Conservation (phyloP, 2,888 invertebrate species). For the Elysia crispata region DNA sequence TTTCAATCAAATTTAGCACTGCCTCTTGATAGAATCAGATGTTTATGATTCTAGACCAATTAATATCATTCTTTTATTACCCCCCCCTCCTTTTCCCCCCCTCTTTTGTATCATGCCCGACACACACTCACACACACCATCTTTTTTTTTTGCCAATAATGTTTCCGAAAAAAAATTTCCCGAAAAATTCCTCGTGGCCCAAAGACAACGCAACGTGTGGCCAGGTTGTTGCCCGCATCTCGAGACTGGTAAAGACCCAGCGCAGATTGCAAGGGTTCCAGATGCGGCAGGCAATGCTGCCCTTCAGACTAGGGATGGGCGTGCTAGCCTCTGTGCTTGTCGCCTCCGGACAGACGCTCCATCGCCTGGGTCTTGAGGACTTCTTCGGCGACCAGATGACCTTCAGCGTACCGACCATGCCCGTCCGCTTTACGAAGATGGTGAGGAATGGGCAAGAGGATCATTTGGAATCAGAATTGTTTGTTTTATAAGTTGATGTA, state of each 20-base stretch:
- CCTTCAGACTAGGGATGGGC: constrained; percentile 17
- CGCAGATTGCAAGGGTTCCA: constrained; percentile 24
- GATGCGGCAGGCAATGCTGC: constrained; percentile 41
- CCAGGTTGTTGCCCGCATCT: constrained; percentile 20
- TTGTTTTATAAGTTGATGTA: too few species aligned
- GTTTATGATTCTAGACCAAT: too few species aligned
- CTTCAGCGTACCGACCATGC: not conserved
- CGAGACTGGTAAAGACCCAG: constrained; percentile 20
- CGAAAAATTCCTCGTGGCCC: not conserved
- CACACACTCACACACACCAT: too few species aligned
- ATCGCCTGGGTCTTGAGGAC: constrained; percentile 37
- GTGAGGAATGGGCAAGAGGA: too few species aligned
- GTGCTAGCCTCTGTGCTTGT: constrained; percentile 15
- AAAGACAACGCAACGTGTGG: not conserved
- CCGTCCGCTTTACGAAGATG: constrained; percentile 1
- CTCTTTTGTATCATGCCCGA: too few species aligned
- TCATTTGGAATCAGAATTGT: too few species aligned
- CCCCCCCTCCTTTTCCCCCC: too few species aligned
- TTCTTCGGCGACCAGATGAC: constrained; percentile 18
- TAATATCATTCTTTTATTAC: too few species aligned
- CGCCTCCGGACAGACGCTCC: constrained; percentile 29
- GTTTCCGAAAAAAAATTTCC: too few species aligned
- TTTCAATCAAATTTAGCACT: too few species aligned
- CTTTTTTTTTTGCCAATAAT: too few species aligned
- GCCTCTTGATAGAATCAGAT: too few species aligned